These are phyloP conservation scores for Patella ulyssiponensis DNA, from an alignment of 2,888 invertebrate genomes.

Conservation along the genomic window DNA sequence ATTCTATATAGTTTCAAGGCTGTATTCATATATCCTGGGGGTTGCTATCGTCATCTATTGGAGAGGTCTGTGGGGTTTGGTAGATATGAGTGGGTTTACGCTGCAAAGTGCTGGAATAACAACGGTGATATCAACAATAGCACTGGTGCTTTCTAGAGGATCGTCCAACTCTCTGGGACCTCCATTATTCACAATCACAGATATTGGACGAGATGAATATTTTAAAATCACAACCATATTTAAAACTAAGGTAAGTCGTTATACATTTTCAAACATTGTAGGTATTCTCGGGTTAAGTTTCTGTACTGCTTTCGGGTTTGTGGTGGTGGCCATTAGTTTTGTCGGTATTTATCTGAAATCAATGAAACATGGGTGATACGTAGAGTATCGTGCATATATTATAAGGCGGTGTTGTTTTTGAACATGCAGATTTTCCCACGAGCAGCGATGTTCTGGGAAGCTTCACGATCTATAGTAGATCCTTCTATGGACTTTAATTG, in stretches of 20 bases:
- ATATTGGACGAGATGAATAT: not conserved
- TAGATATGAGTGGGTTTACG: not conserved
- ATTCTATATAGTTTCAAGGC: not conserved
- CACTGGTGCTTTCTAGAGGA: not conserved
- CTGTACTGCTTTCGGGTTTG: too few relatives aligned
- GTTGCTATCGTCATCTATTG: not conserved
- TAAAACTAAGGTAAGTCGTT: conserved; percentile 4
- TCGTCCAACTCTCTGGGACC: not conserved
- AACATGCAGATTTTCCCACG: too few relatives aligned
- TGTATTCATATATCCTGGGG: not conserved
- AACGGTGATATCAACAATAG: not conserved
- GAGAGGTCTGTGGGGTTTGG: not conserved
- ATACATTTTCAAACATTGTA: too few relatives aligned
- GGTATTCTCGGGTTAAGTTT: too few relatives aligned
- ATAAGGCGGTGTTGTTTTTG: too few relatives aligned
- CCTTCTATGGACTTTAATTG: too few relatives aligned
- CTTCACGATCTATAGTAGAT: too few relatives aligned
- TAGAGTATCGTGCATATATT: too few relatives aligned
- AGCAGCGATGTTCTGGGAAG: too few relatives aligned
- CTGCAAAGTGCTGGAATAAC: not conserved
- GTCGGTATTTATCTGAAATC: too few relatives aligned
- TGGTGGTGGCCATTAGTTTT: too few relatives aligned
- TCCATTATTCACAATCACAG: not conserved
- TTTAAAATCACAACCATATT: not conserved
- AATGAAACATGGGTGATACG: too few relatives aligned